Conservation (phyloP, 2,113 vertebrate species). For the Chloropsis cyanopogon region DNA sequence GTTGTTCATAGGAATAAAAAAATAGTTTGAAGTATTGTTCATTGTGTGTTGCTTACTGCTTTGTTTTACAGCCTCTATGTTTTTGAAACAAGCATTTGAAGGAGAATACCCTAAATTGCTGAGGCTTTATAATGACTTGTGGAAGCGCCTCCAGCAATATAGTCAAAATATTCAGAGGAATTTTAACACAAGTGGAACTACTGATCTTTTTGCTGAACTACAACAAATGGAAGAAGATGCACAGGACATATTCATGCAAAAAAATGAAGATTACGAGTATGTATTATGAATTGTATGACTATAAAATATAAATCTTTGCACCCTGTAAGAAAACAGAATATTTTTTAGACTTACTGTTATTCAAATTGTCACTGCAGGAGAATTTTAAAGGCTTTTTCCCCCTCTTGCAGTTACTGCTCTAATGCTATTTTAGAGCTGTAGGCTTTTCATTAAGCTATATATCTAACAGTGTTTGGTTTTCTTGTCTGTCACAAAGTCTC, state of each 20-base stretch:
- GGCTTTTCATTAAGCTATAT: background rate
- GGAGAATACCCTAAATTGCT: constrained; percentile 95
- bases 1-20: background rate
- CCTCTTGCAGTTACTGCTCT: background rate
- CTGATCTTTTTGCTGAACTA: constrained; percentile 78
- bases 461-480: background rate
- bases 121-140: constrained; percentile 93
- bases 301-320: background rate
- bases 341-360: background rate
- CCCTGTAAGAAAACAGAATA: background rate
- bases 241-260: constrained; percentile 84
- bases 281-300: constrained; percentile 39
- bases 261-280: constrained; percentile 87
- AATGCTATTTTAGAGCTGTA: background rate
- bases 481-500: background rate
- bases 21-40: background rate
- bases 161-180: constrained; percentile 85
- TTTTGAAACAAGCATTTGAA: constrained; percentile 95
- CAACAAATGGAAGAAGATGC: constrained; percentile 77
- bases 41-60: background rate
- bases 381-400: background rate
- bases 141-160: constrained; percentile 94
- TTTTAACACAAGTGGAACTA: constrained; percentile 64
- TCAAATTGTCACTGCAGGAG: background rate
- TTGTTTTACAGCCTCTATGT: constrained; percentile 82